These are phyloP conservation scores for Machimus rusticus DNA, from an alignment of 2,888 invertebrate species.

Conservation along the genomic window DNA sequence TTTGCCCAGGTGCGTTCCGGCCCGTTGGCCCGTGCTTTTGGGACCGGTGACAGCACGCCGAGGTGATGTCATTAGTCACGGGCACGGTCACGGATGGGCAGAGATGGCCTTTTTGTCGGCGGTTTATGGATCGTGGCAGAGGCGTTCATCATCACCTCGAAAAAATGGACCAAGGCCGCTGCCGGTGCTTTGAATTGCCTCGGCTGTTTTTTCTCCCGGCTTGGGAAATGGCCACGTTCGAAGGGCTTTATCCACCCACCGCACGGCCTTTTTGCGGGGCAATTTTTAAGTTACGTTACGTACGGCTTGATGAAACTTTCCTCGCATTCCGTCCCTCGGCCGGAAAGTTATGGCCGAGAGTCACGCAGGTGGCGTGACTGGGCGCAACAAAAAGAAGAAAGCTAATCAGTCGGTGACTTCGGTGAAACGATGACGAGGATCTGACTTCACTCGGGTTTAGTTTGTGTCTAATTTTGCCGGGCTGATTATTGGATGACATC, in stretches of 20 bases:
- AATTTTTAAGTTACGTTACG: not conserved
- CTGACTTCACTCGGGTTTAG: not conserved
- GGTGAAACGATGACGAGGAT: not conserved
- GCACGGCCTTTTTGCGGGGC: not conserved
- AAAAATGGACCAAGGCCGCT: not conserved
- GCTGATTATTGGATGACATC: not conserved
- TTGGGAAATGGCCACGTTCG: not conserved
- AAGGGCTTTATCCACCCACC: not conserved
- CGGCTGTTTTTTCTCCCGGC: not conserved
- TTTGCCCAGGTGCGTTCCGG: not conserved
- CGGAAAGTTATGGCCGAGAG: not conserved
- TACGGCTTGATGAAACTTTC: not conserved
- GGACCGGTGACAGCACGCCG: not conserved
- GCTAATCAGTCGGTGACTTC: constrained; percentile 1
- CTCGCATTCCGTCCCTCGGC: not conserved
- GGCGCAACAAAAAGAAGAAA: not conserved
- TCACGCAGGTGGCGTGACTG: constrained; percentile 1
- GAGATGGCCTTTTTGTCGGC: not conserved
- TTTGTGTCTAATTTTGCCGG: not conserved
- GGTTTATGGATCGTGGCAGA: not conserved
- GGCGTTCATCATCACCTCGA: not conserved
- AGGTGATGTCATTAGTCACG: not conserved
- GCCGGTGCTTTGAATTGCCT: not conserved
- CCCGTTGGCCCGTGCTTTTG: not conserved
- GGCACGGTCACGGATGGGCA: not conserved